These are phyloP conservation scores for Sarcophaga peregrina DNA, from an alignment of 1,140 invertebrate genomes.

Conservation along the genomic window DNA sequence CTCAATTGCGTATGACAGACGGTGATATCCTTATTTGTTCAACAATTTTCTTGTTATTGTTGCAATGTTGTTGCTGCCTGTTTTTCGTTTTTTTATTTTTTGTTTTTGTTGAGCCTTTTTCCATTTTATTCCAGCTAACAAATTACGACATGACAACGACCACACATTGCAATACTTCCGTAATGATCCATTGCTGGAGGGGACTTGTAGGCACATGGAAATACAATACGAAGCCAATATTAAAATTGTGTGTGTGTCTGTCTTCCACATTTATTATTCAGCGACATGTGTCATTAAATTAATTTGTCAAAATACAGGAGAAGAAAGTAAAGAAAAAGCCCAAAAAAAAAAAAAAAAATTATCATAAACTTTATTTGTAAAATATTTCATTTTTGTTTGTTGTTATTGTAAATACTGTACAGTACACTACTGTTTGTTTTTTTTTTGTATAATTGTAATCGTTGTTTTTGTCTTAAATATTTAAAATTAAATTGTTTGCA, in stretches of 20 bases:
- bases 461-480: background rate
- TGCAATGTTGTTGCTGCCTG: background rate
- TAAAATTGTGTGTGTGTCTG: constrained; percentile 23
- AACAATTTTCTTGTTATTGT: no score
- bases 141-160: constrained; percentile 23
- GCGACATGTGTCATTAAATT: constrained; percentile 36
- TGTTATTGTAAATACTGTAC: no score
- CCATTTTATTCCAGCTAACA: background rate
- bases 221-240: constrained; percentile 30
- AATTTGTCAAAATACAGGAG: constrained; percentile 32
- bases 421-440: no score
- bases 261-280: background rate
- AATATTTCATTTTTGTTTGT: background rate
- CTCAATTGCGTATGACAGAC: no score
- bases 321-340: no score
- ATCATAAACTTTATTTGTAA: constrained; percentile 11
- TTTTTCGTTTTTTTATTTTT: background rate
- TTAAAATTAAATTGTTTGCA: no score
- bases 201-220: background rate
- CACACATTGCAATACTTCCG: constrained; percentile 41
- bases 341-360: background rate
- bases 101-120: background rate
- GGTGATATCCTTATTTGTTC: no score
- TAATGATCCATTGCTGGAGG: constrained; percentile 35
- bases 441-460: background rate